Base-by-base conservation (phyloP, 2,797 vertebrate species). In the Lerista edwardsae region DNA sequence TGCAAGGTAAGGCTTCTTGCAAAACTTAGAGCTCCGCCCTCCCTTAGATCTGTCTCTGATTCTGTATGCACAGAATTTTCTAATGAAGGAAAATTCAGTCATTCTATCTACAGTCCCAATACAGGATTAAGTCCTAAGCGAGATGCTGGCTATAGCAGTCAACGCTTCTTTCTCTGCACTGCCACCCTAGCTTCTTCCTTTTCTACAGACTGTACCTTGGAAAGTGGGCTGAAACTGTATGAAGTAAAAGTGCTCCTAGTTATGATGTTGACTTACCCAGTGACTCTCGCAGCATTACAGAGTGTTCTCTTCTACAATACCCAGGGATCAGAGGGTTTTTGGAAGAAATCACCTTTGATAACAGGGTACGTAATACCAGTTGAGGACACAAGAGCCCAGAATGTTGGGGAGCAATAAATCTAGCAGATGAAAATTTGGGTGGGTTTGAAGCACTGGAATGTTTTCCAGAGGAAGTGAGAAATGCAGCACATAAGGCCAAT, bases 401-500 rank as follows among this genome's bases (percentile, higher is more conserved):
- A 68, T 11, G 9, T 36, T 39, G 68, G 27, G 41, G 29, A 55
- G 25, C 73, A 57, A 81, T 21, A 75, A 62, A 57, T 57, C 27
- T 75, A 7, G 10, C 17, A 25, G 17, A 76, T n/a, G 17, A 69
- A 68, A 47, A 57, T 68, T 21, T 83, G 64, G 47, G 34, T 57
- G 47, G 73, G 25, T 75, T n/a, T 39, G 62, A 68, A 75, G 36
- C 44, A 57, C 55, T 55, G 64, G 27, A 75, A 67, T 83, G 34
- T 75, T 73, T 75, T 75, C 44, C 62, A 57, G 41, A 83, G 82
- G 47, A 82, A 59, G 68, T n/a, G 29, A 73, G 69, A 83, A 83
- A 57, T 3, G 21, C 44, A 34, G 61, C n/a, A 59, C 21, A 36
- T 27, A 59, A n/a, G 64, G 73, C 31, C 64, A 68, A 27, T 59